Percentiles rank a stretch among this genome's conserved stretches.
Evolutionary conservation across 1,140 invertebrate genomes (phyloP).

Genomic region (Brachionus asplanchnoidis): DNA sequence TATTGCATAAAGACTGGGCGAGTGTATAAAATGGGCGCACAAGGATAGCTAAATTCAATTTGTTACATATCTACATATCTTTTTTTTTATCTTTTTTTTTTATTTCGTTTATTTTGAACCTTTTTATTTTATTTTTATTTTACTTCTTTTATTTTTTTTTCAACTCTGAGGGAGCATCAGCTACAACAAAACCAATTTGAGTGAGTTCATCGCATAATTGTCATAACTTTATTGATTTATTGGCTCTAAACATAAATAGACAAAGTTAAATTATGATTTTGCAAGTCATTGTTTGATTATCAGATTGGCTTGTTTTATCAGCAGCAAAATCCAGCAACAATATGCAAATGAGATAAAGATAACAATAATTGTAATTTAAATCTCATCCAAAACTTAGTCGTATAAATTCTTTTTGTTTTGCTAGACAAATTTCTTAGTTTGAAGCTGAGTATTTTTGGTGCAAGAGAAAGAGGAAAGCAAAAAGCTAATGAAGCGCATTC

Average conservation of each 20-base stretch:
- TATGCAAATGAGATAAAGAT: slow-evolving; percentile 38
- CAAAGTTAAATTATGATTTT: slow-evolving; percentile 19
- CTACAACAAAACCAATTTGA: neutral
- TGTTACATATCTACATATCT: too few relatives aligned
- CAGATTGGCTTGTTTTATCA: neutral
- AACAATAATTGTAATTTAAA: slow-evolving; percentile 35
- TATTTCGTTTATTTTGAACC: too few relatives aligned
- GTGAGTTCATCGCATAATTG: neutral
- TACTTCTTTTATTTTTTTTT: too few relatives aligned
- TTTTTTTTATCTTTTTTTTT: too few relatives aligned
- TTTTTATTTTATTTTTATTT: too few relatives aligned
- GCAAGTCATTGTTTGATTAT: neutral
- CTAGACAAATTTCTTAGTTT: neutral
- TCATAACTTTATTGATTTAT: slow-evolving; percentile 16
- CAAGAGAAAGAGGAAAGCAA: neutral
- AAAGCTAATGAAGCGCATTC: slow-evolving; percentile 30
- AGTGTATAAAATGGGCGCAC: neutral
- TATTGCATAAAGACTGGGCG: neutral
- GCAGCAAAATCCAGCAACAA: neutral
- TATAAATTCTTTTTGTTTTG: slow-evolving; percentile 6
- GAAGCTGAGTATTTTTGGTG: neutral
- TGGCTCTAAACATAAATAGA: neutral
- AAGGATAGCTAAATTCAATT: too few relatives aligned
- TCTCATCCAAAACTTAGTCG: neutral
- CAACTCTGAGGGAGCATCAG: too few relatives aligned